Percentiles rank a stretch among this genome's conserved stretches.
Conservation (phyloP, 2,797 vertebrate genomes). For the Rhinella marina region DNA sequence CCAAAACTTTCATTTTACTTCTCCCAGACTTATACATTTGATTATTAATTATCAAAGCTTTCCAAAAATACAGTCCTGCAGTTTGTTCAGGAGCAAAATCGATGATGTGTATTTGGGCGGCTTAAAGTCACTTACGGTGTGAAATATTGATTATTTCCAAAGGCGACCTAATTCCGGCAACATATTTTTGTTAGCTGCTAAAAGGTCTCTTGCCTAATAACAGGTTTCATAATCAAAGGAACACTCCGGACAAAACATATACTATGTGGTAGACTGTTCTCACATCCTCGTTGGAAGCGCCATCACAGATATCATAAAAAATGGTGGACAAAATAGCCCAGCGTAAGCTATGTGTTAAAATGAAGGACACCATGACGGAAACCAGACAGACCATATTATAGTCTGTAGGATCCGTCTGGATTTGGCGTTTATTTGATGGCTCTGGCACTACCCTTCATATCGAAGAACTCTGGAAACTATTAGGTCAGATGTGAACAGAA, state of each 20-base stretch:
- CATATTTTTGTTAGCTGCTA: not conserved
- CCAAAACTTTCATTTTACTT: not conserved
- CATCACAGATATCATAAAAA: too few species aligned
- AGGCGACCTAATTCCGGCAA: not conserved
- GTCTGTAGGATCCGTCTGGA: too few species aligned
- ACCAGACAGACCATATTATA: too few species aligned
- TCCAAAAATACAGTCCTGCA: not conserved
- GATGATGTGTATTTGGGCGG: not conserved
- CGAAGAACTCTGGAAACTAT: too few species aligned
- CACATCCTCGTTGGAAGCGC: too few species aligned
- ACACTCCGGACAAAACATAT: not conserved
- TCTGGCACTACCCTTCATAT: too few species aligned
- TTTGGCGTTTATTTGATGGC: too few species aligned
- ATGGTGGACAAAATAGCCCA: too few species aligned
- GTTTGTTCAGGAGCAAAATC: slow-evolving; percentile 2
- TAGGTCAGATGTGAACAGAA: too few species aligned
- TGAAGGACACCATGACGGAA: too few species aligned
- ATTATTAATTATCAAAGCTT: not conserved
- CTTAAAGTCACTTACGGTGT: not conserved
- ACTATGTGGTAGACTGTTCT: too few species aligned
- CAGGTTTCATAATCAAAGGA: not conserved
- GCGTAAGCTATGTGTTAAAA: too few species aligned
- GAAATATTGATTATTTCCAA: slow-evolving; percentile 10
- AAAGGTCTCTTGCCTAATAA: not conserved
- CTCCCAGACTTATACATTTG: not conserved